Evolutionary conservation across 2,113 vertebrate species (phyloP).

Genomic region (Vidua chalybeata): DNA sequence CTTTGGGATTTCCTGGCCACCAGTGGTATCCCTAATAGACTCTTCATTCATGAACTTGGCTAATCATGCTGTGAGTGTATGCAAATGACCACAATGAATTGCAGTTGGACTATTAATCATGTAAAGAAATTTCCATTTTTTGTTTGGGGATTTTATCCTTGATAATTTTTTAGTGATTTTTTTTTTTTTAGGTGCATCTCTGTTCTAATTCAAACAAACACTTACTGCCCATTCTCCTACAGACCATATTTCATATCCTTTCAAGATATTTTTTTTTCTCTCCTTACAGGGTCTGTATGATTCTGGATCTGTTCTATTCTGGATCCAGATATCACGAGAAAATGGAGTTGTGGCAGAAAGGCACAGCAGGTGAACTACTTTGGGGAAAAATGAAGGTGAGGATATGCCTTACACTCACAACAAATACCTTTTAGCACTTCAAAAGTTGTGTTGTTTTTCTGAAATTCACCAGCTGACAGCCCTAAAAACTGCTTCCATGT

Average conservation of each 20-base stretch:
- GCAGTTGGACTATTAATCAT: not conserved
- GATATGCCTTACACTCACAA: not conserved
- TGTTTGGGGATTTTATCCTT: not conserved
- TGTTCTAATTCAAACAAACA: not conserved
- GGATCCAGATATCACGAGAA: not conserved
- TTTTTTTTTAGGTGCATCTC: not conserved
- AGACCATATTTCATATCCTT: not conserved
- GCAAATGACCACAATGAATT: not conserved
- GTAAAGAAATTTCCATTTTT: not conserved
- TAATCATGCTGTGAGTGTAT: not conserved
- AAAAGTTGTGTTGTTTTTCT: not conserved
- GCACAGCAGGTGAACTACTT: not conserved
- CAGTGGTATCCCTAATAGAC: not conserved
- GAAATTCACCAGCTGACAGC: not conserved
- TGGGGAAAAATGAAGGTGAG: not conserved
- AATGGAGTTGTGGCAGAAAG: not conserved
- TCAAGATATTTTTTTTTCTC: not conserved
- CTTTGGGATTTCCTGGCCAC: not conserved
- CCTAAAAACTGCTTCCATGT: not conserved
- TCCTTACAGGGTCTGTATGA: rapidly evolving
- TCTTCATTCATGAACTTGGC: not conserved
- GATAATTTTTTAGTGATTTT: not conserved
- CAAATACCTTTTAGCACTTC: not conserved
- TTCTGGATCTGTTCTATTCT: not conserved
- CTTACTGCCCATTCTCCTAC: not conserved